Evolutionary conservation across 1,140 invertebrate species (phyloP).

Genomic region (Aphis craccivora): DNA sequence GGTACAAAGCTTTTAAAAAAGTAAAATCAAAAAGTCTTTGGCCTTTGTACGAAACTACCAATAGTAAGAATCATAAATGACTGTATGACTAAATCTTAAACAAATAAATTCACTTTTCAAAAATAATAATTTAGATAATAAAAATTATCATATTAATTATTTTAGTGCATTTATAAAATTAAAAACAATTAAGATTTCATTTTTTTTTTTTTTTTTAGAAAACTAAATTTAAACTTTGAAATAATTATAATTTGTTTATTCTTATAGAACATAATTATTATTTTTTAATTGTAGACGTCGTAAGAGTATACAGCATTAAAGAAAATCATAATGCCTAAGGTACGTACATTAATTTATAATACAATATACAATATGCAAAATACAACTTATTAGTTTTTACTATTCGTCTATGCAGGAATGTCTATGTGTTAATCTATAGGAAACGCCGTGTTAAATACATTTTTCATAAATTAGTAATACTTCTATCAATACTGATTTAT

Average conservation of each 20-base stretch:
- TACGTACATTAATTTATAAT: neutral
- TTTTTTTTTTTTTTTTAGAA: no score
- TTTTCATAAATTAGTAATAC: neutral
- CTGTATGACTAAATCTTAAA: no score
- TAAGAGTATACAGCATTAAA: no score
- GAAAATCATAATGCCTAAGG: neutral
- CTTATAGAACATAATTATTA: neutral
- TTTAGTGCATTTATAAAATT: no score
- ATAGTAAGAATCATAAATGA: no score
- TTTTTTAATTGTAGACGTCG: neutral
- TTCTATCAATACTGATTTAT: neutral
- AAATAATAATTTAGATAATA: no score
- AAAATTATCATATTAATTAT: no score
- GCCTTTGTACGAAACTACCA: no score
- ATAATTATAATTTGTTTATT: neutral
- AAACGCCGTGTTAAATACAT: neutral
- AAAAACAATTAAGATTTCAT: no score
- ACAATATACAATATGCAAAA: neutral
- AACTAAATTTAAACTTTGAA: neutral
- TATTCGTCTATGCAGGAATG: neutral
- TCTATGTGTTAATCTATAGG: conserved; percentile 1
- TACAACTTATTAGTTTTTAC: neutral
- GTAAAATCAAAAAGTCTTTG: no score
- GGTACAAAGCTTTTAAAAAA: no score
- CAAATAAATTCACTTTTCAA: no score